Percentiles rank a stretch among this genome's conserved stretches.
phyloP scores from a whole-genome alignment of 23 tunicate species.

The Aplidium turbinatum region DNA sequence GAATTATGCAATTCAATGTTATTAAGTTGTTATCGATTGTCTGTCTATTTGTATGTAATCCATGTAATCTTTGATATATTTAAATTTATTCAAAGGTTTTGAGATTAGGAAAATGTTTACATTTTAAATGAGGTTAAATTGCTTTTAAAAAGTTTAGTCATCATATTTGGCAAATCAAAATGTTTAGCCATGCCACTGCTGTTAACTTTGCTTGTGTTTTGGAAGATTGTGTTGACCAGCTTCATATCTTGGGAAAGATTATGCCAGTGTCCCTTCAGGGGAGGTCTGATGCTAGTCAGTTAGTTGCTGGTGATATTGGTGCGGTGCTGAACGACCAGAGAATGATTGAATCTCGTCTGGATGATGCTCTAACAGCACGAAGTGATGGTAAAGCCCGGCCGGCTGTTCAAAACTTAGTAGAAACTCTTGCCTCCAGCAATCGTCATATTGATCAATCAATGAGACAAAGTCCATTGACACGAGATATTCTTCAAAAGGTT shows the following conservation, averaged over 20 bases:
- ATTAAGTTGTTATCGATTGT: too few species aligned
- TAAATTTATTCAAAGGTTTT: too few species aligned
- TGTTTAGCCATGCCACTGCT: slow-evolving; percentile 54
- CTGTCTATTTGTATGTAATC: too few species aligned
- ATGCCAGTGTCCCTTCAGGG: slow-evolving; percentile 66
- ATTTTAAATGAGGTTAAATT: too few species aligned
- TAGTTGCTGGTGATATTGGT: slow-evolving; percentile 57
- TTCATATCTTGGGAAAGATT: slow-evolving; percentile 66
- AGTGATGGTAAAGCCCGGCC: slow-evolving; percentile 43
- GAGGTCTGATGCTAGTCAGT: slow-evolving; percentile 48
- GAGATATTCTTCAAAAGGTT: slow-evolving; percentile 65
- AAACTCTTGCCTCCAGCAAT: slow-evolving; percentile 49
- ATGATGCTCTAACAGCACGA: slow-evolving; percentile 40
- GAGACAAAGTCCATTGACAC: slow-evolving; percentile 81
- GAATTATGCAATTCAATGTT: too few species aligned
- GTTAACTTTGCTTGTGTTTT: slow-evolving; percentile 48
- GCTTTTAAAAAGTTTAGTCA: too few species aligned
- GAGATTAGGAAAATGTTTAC: too few species aligned
- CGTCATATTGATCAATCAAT: slow-evolving; percentile 66
- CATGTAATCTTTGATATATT: too few species aligned
- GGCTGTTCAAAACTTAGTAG: slow-evolving; percentile 26
- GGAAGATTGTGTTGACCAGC: slow-evolving; percentile 77
- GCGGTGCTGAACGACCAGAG: slow-evolving; percentile 59
- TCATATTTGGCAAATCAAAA: slow-evolving; percentile 11
- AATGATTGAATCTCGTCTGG: slow-evolving; percentile 51